Percentiles rank a stretch among this genome's conserved stretches.
Conservation (phyloP, 64 coral and sea anemone species). For the Stichodactyla helianthus region DNA sequence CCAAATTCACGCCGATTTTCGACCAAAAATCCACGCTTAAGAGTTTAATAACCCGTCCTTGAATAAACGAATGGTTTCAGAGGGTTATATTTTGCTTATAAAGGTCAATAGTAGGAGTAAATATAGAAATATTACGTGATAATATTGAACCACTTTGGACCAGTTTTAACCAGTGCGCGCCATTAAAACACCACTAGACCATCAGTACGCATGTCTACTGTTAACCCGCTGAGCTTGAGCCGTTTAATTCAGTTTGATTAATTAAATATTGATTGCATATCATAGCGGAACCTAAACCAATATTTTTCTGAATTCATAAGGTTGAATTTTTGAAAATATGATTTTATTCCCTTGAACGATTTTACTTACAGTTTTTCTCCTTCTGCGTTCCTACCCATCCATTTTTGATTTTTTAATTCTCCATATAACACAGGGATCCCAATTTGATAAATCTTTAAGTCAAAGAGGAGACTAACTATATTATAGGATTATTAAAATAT, state of each 20-base stretch:
- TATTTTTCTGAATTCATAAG: too few relatives aligned
- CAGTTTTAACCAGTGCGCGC: not conserved
- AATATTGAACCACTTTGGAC: not conserved
- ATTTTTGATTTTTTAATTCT: too few relatives aligned
- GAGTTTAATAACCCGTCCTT: not conserved
- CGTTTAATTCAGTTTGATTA: not conserved
- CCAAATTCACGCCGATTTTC: not conserved
- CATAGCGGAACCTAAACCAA: too few relatives aligned
- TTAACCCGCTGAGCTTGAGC: not conserved
- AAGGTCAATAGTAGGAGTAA: not conserved
- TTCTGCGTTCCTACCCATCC: too few relatives aligned
- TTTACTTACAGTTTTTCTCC: too few relatives aligned
- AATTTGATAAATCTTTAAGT: too few relatives aligned
- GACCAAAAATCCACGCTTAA: not conserved
- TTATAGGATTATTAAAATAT: too few relatives aligned
- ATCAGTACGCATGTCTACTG: not conserved
- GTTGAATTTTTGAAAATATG: too few relatives aligned
- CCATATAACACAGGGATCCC: too few relatives aligned
- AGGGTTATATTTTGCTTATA: not conserved
- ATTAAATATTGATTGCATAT: not conserved
- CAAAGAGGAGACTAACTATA: too few relatives aligned
- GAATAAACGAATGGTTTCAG: not conserved
- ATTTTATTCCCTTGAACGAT: too few relatives aligned
- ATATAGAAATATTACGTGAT: conserved; percentile 11
- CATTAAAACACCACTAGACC: not conserved